phyloP scores from a whole-genome alignment of 2,113 vertebrate genomes.

The Parotia lawesii region DNA sequence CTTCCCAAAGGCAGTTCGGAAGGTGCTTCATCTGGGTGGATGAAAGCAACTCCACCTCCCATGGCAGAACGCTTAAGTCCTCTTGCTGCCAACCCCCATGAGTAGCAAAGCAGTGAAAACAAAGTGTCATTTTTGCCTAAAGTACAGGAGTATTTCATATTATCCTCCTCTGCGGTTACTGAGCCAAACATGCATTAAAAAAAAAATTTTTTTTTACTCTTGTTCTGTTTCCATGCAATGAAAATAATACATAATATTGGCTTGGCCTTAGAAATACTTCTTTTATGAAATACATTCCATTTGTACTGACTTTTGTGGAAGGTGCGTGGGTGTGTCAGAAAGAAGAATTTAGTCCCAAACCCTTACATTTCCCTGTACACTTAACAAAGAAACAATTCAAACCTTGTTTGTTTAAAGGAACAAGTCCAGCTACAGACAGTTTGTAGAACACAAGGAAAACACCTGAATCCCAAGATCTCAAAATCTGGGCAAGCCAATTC shows the following conservation, averaged over 20 bases:
- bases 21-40: not conserved
- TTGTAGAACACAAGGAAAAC: not conserved
- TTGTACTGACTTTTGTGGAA: slow-evolving; percentile 51
- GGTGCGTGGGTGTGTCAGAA: slow-evolving; percentile 47
- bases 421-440: not conserved
- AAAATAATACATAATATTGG: slow-evolving; percentile 57
- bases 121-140: slow-evolving; percentile 18
- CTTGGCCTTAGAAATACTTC: slow-evolving; percentile 23
- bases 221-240: slow-evolving; percentile 26
- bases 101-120: slow-evolving; percentile 22
- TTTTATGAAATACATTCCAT: slow-evolving; percentile 44
- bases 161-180: slow-evolving; percentile 10
- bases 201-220: not conserved
- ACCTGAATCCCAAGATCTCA: not conserved
- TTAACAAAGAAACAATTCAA: slow-evolving; percentile 3
- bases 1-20: not conserved
- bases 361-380: not conserved
- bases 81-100: not conserved
- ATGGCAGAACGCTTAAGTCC: not conserved
- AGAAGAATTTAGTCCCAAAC: slow-evolving; percentile 9
- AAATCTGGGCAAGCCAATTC: not conserved
- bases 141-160: not conserved
- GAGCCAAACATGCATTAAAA: not conserved
- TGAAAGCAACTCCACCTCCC: not conserved
- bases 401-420: not conserved